Base-by-base conservation (phyloP, 2,888 invertebrate species). In the Pterobdella sp. region DNA sequence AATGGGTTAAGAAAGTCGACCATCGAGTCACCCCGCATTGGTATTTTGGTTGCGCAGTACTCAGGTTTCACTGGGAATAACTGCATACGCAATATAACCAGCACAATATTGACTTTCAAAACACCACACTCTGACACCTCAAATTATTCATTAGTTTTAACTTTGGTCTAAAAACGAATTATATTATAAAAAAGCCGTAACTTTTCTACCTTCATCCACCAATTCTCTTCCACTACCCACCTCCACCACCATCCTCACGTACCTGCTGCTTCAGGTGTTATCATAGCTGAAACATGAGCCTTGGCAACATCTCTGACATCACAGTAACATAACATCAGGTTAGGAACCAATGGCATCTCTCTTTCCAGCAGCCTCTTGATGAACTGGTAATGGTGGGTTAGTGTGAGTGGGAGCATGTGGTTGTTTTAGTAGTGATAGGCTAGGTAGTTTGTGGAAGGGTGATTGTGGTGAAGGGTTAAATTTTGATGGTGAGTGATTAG, bases 281-380 rank as follows among this genome's bases (percentile, higher is more conserved):
- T 74, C 74, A 76, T 74, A 31, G 76, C 77, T 29, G 42, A 60
- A 32, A 76, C 32, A 72, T 76, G 76, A 14, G 77, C 76, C 18
- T 42, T 36, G n/a, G 77, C 86, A 1, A 87, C 86, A 79, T 87
- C 86, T 64, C 87, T 79, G 1, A 87, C 86, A 79, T 87, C 87
- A 74, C 85, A 84, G 42, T 85, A 76, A 14, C 83, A 81, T 76
- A 86, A 81, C 77, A 81, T 83, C 52, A 86, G 80, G 73, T 84
- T 83, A 3, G 86, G 83, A 29, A 84, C 77, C 73, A 81, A 80
- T 26, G 83, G 84, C 77, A 83, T 81, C 42, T 80, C 79, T 26
- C 81, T 76, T 69, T 83, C 81, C 77, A 85, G 56, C 69, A 83
- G 74, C 22, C 80, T 77, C 75, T 82, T 81, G 3, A 81, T 73